Base-by-base conservation (phyloP, 2,888 invertebrate genomes). In the Malachius bipustulatus region DNA sequence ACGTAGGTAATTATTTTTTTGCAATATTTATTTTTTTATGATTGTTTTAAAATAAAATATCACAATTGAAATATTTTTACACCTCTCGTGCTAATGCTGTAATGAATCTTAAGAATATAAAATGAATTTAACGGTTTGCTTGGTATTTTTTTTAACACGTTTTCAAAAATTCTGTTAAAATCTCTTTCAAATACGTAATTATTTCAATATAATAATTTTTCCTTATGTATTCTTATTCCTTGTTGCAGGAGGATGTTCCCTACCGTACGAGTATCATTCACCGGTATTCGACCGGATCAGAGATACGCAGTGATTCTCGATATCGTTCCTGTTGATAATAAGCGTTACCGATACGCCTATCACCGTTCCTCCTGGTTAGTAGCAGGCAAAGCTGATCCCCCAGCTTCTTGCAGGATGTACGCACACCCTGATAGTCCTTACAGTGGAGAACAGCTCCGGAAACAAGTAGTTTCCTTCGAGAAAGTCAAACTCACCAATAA, bases 401-500 rank as follows among this genome's bases (percentile, higher is more conserved):
- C 94, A 54, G 82, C 89, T 16, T 91, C 91, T 42, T 82, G 87
- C 45, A 73, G 94, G 45, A 78, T 94, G 56, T 93, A 93, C 71
- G 79, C 89, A 37, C 96, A 97, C 69, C 96, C 96, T 26, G 96
- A 97, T 66, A 89, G 90, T 40, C 94, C 96, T 41, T 93, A 85
- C 66, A 84, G 84, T 50, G 91, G 90, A 30, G 93, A 94, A 59
- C 93, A 94, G 64, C 76, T 96, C 52, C 75, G 84, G 59, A 93
- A 94, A 66, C 93, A 94, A 68, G 89, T 93, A 58, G 88, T 96
- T 55, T 91, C 93, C 51, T 96, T 96, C 67, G 96, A 97, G 68
- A 96, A 96, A 69, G 88, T 94, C 63, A 96, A 96, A 66, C 76
- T 96, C 54, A 96, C 96, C 57, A 97, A 96, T 67, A 96, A 96